These are phyloP conservation scores for Gallirallus australis DNA, from an alignment of 2,797 vertebrate species.

Conservation along the genomic window DNA sequence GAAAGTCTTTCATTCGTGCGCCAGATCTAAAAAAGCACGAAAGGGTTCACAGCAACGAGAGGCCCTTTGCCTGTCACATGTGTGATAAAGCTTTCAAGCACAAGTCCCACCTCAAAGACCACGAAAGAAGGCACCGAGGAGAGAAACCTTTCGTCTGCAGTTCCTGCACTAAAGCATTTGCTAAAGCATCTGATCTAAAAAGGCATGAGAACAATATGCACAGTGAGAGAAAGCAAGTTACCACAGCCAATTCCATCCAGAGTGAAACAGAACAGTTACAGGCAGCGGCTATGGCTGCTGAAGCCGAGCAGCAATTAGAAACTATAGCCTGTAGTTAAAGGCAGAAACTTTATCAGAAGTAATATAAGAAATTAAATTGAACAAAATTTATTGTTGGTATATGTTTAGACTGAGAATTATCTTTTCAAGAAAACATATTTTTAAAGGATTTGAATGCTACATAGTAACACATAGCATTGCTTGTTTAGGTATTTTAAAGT, in stretches of 20 bases:
- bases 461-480: constrained; percentile 20
- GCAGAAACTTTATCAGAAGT: background rate
- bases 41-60: constrained; percentile 96
- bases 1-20: constrained; percentile 96
- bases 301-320: constrained; percentile 94
- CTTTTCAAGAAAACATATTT: constrained; percentile 45
- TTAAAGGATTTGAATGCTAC: constrained; percentile 29
- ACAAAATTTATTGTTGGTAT: background rate
- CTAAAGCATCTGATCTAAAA: constrained; percentile 97
- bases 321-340: constrained; percentile 87
- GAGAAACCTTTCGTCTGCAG: constrained; percentile 97
- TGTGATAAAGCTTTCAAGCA: constrained; percentile 99
- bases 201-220: constrained; percentile 99
- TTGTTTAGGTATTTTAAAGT: constrained; percentile 37
- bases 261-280: constrained; percentile 96
- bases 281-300: constrained; percentile 96
- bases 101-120: constrained; percentile 99
- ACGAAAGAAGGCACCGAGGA: constrained; percentile 94
- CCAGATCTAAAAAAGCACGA: constrained; percentile 98
- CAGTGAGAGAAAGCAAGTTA: constrained; percentile 93
- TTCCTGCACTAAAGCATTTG: constrained; percentile 98
- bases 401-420: background rate
- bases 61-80: constrained; percentile 96
- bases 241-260: constrained; percentile 88
- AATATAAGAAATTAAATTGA: background rate